These are phyloP conservation scores for Zapus hudsonius DNA, from an alignment of 2,113 vertebrate species.

Conservation along the genomic window DNA sequence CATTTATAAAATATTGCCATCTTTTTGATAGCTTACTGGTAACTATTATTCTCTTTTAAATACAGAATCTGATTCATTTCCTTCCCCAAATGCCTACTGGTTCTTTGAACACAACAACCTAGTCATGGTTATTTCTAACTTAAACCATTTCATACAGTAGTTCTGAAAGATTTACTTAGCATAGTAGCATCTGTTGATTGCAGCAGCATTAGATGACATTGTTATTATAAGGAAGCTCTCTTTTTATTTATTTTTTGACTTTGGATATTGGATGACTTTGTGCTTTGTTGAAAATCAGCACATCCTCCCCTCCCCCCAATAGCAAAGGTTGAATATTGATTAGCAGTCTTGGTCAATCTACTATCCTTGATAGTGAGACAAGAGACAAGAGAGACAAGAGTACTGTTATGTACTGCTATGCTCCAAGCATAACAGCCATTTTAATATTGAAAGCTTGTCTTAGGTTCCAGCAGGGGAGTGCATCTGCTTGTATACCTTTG, in stretches of 20 bases:
- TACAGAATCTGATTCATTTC: neutral
- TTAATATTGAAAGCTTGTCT: no score
- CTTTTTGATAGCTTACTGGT: neutral
- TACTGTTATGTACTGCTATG: neutral
- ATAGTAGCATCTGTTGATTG: neutral
- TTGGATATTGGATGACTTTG: neutral
- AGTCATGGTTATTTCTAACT: neutral
- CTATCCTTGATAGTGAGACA: neutral
- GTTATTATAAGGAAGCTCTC: neutral
- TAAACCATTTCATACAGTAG: neutral
- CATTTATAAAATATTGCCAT: neutral
- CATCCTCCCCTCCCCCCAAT: neutral
- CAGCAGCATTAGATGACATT: neutral
- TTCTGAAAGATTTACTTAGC: neutral
- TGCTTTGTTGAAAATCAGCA: neutral
- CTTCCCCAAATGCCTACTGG: neutral
- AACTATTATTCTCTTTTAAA: neutral
- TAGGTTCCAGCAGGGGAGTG: no score
- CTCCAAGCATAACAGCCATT: no score
- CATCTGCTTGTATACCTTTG: no score
- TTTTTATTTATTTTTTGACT: neutral
- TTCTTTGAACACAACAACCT: neutral
- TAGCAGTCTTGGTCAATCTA: neutral
- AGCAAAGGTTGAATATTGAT: neutral
- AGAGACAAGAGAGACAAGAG: neutral